Evolutionary conservation across 2,797 vertebrate species (phyloP).

Genomic region (Sebastes vulpes): DNA sequence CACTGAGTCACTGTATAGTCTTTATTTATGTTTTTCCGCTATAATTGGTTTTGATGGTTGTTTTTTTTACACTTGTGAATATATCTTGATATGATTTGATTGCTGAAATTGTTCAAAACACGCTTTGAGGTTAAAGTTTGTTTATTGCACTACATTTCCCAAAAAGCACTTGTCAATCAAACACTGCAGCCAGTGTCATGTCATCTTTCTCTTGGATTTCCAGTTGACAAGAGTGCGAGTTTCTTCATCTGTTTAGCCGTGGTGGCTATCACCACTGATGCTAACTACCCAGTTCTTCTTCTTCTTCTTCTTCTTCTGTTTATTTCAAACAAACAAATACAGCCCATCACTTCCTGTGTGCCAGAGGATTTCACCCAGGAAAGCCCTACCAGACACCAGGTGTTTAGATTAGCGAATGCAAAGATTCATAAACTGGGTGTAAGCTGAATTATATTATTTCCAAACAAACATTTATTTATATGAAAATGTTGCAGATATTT

Average conservation of each 20-base stretch:
- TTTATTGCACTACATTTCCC: background rate
- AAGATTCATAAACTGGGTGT: conserved; percentile 69
- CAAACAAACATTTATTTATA: conserved; percentile 61
- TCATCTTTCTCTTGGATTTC: background rate
- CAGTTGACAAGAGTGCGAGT: background rate
- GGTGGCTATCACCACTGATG: conserved; percentile 11
- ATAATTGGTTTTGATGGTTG: conserved; percentile 9
- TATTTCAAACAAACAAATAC: conserved; percentile 55
- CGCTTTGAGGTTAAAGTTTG: background rate
- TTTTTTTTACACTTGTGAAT: background rate
- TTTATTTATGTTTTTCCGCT: background rate
- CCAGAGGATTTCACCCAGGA: conserved; percentile 54
- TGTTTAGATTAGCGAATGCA: conserved; percentile 71
- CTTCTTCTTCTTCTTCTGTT: conserved; percentile 27
- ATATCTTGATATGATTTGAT: background rate
- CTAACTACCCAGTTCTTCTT: conserved; percentile 10
- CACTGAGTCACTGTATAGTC: conserved; percentile 17
- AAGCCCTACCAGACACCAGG: conserved; percentile 66
- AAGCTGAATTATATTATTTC: conserved; percentile 65
- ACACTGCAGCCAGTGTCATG: background rate
- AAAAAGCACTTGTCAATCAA: conserved; percentile 29
- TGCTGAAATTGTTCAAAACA: background rate
- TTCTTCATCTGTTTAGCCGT: background rate
- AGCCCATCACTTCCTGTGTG: conserved; percentile 51
- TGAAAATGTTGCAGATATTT: conserved; percentile 60